A percentile compares a stretch with the other conserved stretches of the same genome.
Conservation (phyloP, 1,140 invertebrate genomes). For the Coelopa frigida region DNA sequence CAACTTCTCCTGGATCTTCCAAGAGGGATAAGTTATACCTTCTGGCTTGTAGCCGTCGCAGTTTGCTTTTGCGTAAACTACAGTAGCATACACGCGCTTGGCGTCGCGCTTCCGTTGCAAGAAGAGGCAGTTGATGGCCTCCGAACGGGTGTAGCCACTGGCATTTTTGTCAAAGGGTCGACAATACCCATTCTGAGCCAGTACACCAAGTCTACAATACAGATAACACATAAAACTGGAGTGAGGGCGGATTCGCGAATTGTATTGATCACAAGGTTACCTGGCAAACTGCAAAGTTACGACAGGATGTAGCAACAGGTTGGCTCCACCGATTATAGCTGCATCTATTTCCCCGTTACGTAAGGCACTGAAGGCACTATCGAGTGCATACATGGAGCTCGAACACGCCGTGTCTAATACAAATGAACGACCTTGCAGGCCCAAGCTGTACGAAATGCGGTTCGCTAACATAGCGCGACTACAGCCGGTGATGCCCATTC, state of each 20-base stretch:
- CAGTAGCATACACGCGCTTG: constrained; percentile 64
- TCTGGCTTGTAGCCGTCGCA: constrained; percentile 84
- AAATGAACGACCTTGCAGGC: constrained; percentile 69
- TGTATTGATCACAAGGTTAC: too few species aligned
- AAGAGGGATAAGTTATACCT: constrained; percentile 88
- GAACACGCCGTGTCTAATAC: constrained; percentile 85
- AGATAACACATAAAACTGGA: too few species aligned
- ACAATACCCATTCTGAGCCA: constrained; percentile 77
- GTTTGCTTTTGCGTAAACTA: constrained; percentile 56
- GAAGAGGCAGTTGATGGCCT: constrained; percentile 68
- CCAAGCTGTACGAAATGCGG: constrained; percentile 71
- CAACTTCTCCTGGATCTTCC: constrained; percentile 69
- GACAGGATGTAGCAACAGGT: constrained; percentile 78
- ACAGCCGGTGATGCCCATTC: constrained; percentile 68
- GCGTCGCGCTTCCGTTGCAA: constrained; percentile 76
- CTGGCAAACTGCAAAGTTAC: constrained; percentile 74
- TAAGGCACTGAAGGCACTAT: constrained; percentile 73
- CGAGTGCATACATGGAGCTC: constrained; percentile 76
- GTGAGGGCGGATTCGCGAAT: too few species aligned
- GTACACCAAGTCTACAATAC: constrained; percentile 68
- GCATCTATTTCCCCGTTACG: constrained; percentile 71
- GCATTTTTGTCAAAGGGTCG: constrained; percentile 83
- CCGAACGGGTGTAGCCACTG: constrained; percentile 68
- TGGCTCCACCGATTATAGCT: constrained; percentile 79
- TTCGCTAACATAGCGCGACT: constrained; percentile 87